Base-by-base conservation (phyloP, 2,113 vertebrate species). In the Pogona vitticeps region DNA sequence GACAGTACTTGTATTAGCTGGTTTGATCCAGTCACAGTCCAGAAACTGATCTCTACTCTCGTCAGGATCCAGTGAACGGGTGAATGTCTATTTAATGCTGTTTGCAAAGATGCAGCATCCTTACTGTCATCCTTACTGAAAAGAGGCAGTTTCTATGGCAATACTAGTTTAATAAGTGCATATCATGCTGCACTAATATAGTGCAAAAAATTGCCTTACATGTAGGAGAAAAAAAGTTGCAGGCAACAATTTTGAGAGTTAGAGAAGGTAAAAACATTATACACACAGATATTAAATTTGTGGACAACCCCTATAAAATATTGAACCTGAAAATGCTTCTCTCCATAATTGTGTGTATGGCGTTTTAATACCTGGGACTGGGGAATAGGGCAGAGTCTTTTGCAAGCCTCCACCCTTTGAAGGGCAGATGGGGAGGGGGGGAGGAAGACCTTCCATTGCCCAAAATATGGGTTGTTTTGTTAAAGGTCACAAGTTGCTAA, bases 131-230 rank as follows among this genome's bases (percentile, higher is more conserved):
- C 85, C 79, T 82, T 96, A 94, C 84, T 94, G 96, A 97, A 97
- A 96, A 97, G 97, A 98, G 97, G 97, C 97, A 96, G 97, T 97
- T 97, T 97, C 95, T 97, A 97, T 97, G 98, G 98, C 97, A 97
- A 97, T 96, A 96, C 95, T 97, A 97, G 96, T 97, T 52, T 97
- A 65, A 87, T 87, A 95, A 98, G 96, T 97, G 97, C 97, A 98
- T 98, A 98, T 97, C 98, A 97, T 97, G 97, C 98, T 98, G 98
- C 99, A 99, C 99, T 99, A 99, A 99, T 98, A 98, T 99, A 99
- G 99, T 99, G 98, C 98, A 98, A 98, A 97, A 97, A 97, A 96
- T 97, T 94, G 96, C 97, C 98, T 98, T 97, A 96, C 96, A 95
- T 90, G 88, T 95, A 97, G 96, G 95, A 96, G n/a, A n/a, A n/a